Conservation (phyloP, 2,888 invertebrate species). For the Cheilosia vernalis region DNA sequence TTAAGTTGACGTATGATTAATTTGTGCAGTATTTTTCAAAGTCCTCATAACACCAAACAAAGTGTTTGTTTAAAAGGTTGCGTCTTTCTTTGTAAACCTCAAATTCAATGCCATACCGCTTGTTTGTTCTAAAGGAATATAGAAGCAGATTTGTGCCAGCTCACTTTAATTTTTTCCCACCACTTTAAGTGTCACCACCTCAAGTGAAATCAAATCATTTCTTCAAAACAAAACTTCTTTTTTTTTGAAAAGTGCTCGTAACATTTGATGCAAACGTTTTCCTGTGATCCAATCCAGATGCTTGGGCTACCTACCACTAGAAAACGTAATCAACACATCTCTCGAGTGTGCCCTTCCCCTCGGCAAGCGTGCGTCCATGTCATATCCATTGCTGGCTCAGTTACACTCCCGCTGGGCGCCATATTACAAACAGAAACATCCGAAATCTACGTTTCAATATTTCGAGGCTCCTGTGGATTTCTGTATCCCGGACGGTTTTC, state of each 20-base stretch:
- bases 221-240: background rate
- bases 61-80: no score
- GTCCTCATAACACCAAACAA: no score
- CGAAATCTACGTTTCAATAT: constrained; percentile 38
- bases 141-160: no score
- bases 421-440: constrained; percentile 8
- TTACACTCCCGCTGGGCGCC: constrained; percentile 10
- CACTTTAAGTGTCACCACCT: background rate
- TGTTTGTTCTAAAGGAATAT: no score
- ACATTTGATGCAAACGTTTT: background rate
- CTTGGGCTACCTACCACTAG: background rate
- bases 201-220: background rate
- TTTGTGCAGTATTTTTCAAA: no score
- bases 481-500: background rate
- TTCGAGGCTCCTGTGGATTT: constrained; percentile 26
- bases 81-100: no score
- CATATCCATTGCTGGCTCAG: constrained; percentile 8
- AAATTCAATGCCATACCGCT: no score
- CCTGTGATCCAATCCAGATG: background rate
- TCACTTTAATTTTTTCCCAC: background rate
- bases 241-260: background rate
- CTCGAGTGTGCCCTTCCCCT: background rate
- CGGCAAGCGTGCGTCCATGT: background rate
- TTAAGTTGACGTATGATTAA: no score
- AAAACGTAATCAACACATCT: constrained; percentile 18